Conservation (phyloP, 2,113 vertebrate species). For the Ceyx melanurus region DNA sequence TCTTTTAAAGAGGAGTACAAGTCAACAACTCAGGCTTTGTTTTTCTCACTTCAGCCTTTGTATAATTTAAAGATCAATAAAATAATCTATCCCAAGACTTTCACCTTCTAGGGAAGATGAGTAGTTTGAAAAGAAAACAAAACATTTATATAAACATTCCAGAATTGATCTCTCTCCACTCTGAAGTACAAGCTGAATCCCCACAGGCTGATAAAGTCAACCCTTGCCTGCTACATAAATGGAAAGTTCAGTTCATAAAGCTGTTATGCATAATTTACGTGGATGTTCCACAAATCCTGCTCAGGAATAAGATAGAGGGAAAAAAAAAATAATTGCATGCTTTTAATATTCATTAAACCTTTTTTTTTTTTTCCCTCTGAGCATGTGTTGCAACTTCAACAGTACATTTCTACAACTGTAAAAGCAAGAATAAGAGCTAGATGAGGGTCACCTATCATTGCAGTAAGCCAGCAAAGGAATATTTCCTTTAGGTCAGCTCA, state of each 20-base stretch:
- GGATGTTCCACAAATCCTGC: background rate
- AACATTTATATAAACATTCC: background rate
- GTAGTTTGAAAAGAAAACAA: background rate
- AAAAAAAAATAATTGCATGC: slow-evolving; percentile 24
- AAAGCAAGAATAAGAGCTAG: background rate
- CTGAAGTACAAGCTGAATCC: background rate
- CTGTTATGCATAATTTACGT: slow-evolving; percentile 7
- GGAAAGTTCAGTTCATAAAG: slow-evolving; percentile 6
- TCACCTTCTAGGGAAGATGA: background rate
- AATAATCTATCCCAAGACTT: background rate
- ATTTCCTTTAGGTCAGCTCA: background rate
- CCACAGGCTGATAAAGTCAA: background rate
- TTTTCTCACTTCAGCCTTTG: background rate
- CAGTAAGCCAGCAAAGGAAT: background rate
- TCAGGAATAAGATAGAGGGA: background rate
- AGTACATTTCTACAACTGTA: background rate
- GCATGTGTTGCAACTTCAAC: background rate
- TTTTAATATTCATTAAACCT: slow-evolving; percentile 24
- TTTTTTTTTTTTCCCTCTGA: background rate
- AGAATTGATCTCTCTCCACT: background rate
- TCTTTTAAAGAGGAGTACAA: background rate
- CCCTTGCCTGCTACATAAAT: background rate
- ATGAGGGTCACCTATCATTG: background rate
- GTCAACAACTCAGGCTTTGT: background rate
- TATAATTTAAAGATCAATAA: background rate